Evolutionary conservation across 2,888 invertebrate species (phyloP).

Genomic region (Megamerina dolium): DNA sequence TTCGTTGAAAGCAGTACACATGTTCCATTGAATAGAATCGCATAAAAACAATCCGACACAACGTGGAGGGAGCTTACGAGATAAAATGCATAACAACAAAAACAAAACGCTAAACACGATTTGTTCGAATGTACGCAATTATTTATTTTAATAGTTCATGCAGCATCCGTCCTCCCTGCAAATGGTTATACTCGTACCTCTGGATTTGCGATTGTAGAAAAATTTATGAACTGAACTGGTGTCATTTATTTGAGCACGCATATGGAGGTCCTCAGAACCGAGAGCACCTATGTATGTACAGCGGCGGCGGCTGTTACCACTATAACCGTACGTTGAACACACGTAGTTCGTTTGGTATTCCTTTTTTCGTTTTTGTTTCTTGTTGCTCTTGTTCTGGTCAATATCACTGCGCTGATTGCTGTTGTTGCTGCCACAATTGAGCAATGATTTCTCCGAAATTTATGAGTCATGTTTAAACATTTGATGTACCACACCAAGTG

Average conservation of each 20-base stretch:
- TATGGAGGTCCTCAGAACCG: conserved; percentile 8
- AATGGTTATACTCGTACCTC: conserved; percentile 6
- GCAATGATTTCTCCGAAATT: conserved; percentile 40
- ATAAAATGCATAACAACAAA: conserved; percentile 4
- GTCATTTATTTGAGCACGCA: conserved; percentile 16
- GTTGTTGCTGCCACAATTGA: conserved; percentile 33
- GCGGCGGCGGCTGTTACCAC: background rate
- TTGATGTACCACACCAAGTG: conserved; percentile 31
- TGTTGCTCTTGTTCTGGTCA: conserved; percentile 7
- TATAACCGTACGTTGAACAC: too few species aligned
- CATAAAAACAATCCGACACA: too few species aligned
- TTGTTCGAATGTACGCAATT: conserved; percentile 46
- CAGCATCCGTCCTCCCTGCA: background rate
- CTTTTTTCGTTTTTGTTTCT: conserved; percentile 7
- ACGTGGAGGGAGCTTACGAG: too few species aligned
- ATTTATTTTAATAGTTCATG: conserved; percentile 33
- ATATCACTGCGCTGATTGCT: too few species aligned
- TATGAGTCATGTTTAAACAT: conserved; percentile 43
- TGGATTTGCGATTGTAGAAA: conserved; percentile 1
- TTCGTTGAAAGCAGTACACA: too few species aligned
- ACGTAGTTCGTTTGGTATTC: too few species aligned
- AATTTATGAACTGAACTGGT: conserved; percentile 35
- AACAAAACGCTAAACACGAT: conserved; percentile 40
- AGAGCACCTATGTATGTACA: background rate
- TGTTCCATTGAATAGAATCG: too few species aligned